Conservation (phyloP, 2,888 invertebrate species). For the Troides oblongomaculatus region DNA sequence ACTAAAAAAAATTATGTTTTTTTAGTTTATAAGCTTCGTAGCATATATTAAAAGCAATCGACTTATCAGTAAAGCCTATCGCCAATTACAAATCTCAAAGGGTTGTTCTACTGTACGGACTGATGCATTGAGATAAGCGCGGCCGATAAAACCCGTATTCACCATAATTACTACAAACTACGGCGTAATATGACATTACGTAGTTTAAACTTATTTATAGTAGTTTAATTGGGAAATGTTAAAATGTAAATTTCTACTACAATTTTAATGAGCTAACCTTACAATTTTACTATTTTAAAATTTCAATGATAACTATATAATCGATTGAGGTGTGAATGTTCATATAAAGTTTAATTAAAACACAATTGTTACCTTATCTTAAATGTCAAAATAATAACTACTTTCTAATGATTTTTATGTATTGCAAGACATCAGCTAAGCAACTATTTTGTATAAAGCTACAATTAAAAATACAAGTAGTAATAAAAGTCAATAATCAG, state of each 20-base stretch:
- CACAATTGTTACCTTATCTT: not conserved
- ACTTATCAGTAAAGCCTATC: slow-evolving; percentile 15
- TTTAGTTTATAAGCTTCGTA: not conserved
- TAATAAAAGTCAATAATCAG: too few species aligned
- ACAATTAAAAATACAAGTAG: too few species aligned
- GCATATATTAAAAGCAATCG: slow-evolving; percentile 10
- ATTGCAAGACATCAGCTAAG: too few species aligned
- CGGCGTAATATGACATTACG: not conserved
- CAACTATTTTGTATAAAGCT: too few species aligned
- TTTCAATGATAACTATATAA: too few species aligned
- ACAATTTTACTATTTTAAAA: too few species aligned
- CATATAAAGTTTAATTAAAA: not conserved
- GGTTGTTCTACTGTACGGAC: slow-evolving; percentile 10
- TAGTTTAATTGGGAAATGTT: not conserved
- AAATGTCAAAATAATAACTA: not conserved
- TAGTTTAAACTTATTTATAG: not conserved
- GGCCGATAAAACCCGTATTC: slow-evolving; percentile 20
- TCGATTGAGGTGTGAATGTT: not conserved
- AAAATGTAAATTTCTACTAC: too few species aligned
- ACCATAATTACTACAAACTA: slow-evolving; percentile 15
- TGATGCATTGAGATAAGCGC: slow-evolving; percentile 22
- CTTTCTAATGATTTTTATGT: too few species aligned
- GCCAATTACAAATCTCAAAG: slow-evolving; percentile 14
- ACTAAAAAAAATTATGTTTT: not conserved
- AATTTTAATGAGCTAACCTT: too few species aligned